Base-by-base conservation (phyloP, 2,888 invertebrate species). In the Zaprionus lineosus region DNA sequence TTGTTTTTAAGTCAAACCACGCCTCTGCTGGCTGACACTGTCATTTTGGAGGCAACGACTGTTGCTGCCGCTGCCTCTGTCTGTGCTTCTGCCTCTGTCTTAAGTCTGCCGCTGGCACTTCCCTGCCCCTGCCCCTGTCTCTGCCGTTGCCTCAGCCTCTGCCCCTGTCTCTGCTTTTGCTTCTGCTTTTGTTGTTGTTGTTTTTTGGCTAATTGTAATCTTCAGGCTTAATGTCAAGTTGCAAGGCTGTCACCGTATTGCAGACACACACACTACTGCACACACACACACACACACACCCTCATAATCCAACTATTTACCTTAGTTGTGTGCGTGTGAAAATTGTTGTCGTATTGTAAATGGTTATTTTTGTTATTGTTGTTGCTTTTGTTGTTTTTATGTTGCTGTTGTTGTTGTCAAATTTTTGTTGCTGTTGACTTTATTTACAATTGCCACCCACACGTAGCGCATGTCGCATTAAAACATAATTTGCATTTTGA, bases 201-300 rank as follows among this genome's bases (percentile, higher is more conserved):
- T n/a, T 15, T 48, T 50, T 51, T 67, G 58, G 44, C 41, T 63
- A 55, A 58, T 74, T 75, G 61, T 69, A 46, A 61, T 64, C 56
- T 61, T 11, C 8, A 36, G 48, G 62, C 74, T 79, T 81, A 82
- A 76, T 74, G 81, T 73, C 74, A 79, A 56, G 74, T 68, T 76
- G 74, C 76, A 70, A 70, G 76, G 82, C 65, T 77, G 62, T 39
- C 43, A 28, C 28, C 36, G 6, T 46, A 63, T 37, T 63, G 50
- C 59, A 59, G 28, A 41, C 47, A 51, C 14, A n/a, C n/a, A n/a
- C n/a, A n/a, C n/a, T n/a, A n/a, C n/a, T n/a, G 40, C 15, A 15
- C 12, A 4, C 18, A 14, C 1, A 12, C 34, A 21, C 33, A 31
- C 15, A 11, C 12, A 15, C 26, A 28, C 44, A 26, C 31, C 19